Percentiles rank a stretch among this genome's conserved stretches.
Conservation (phyloP, 2,888 invertebrate genomes). For the Eulithis testata region DNA sequence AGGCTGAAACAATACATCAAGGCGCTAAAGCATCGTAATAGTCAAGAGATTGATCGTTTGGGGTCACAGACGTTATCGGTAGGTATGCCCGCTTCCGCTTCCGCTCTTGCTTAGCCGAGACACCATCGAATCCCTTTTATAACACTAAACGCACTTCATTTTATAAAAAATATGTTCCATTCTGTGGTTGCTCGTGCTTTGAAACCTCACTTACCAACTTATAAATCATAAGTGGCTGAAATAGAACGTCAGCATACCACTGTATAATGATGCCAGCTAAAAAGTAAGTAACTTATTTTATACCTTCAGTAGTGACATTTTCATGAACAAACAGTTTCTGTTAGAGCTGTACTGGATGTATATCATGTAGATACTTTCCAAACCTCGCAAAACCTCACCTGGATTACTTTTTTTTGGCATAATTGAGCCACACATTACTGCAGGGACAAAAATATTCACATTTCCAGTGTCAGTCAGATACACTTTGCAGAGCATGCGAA, state of each 20-base stretch:
- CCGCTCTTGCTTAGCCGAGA: constrained; percentile 35
- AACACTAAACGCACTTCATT: constrained; percentile 13
- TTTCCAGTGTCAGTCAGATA: too few relatives aligned
- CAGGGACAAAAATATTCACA: too few relatives aligned
- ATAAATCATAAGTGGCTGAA: background rate
- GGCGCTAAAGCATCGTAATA: constrained; percentile 83
- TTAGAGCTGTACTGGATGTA: too few relatives aligned
- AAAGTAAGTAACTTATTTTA: too few relatives aligned
- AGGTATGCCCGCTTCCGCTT: constrained; percentile 58
- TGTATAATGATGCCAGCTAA: too few relatives aligned
- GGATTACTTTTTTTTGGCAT: too few relatives aligned
- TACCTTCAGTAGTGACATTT: too few relatives aligned
- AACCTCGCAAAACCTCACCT: too few relatives aligned
- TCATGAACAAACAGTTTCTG: too few relatives aligned
- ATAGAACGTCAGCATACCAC: background rate
- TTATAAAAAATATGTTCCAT: constrained; percentile 10
- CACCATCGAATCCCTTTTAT: constrained; percentile 3
- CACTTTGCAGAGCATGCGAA: background rate
- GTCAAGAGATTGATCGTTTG: constrained; percentile 80
- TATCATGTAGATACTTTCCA: too few relatives aligned
- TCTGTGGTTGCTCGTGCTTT: constrained; percentile 15
- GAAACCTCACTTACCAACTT: background rate
- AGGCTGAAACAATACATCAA: constrained; percentile 83
- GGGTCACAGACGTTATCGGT: constrained; percentile 71
- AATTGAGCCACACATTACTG: too few relatives aligned